phyloP scores from a whole-genome alignment of 2,888 invertebrate species.

The Scotopteryx bipunctaria region DNA sequence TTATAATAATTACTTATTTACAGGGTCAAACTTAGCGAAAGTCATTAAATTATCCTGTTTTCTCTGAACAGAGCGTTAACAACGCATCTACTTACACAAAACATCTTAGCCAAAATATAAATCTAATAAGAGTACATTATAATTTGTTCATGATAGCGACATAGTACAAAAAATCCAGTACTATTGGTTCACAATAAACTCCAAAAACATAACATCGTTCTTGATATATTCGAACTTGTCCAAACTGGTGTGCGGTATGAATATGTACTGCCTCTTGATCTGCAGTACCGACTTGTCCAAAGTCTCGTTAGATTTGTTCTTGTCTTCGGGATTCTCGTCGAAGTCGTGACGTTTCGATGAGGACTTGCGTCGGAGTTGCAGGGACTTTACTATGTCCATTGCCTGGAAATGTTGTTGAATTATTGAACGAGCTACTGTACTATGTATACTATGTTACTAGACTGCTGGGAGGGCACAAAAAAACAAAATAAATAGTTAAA shows the following conservation, averaged over 20 bases:
- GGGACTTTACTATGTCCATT: slow-evolving; percentile 85
- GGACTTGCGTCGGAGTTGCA: slow-evolving; percentile 75
- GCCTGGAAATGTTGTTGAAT: slow-evolving; percentile 70
- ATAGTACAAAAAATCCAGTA: not conserved
- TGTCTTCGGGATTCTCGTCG: slow-evolving; percentile 57
- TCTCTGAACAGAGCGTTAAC: too few relatives aligned
- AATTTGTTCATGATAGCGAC: slow-evolving; percentile 2
- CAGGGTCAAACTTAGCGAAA: too few relatives aligned
- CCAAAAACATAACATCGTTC: slow-evolving; percentile 84
- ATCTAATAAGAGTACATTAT: not conserved
- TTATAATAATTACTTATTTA: too few relatives aligned
- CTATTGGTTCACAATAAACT: slow-evolving; percentile 75
- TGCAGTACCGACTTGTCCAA: slow-evolving; percentile 65
- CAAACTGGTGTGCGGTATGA: slow-evolving; percentile 85
- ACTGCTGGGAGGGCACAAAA: too few relatives aligned
- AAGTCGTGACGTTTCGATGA: slow-evolving; percentile 68
- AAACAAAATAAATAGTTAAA: too few relatives aligned
- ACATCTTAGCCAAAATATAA: too few relatives aligned
- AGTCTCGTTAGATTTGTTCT: slow-evolving; percentile 55
- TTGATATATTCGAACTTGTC: slow-evolving; percentile 84
- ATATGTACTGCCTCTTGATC: slow-evolving; percentile 83
- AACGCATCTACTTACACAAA: too few relatives aligned
- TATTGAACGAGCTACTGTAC: too few relatives aligned
- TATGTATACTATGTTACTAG: too few relatives aligned
- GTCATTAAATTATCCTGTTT: too few relatives aligned